These are phyloP conservation scores for Azemiops feae DNA, from an alignment of 2,113 vertebrate genomes.

Conservation along the genomic window DNA sequence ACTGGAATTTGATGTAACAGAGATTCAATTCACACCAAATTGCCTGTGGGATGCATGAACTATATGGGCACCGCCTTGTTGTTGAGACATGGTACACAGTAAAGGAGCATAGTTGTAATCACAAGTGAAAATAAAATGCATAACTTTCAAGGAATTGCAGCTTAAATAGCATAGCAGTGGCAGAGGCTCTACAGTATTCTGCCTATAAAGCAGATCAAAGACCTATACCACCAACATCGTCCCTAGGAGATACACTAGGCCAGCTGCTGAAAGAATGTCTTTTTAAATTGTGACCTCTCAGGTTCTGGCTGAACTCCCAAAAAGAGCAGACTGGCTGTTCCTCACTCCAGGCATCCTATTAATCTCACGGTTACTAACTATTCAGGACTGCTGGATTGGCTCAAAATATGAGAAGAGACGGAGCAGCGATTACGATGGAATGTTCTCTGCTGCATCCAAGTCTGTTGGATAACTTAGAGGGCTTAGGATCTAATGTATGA, in stretches of 20 bases:
- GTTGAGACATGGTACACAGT: slow-evolving; percentile 44
- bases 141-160: slow-evolving; percentile 2
- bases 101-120: slow-evolving; percentile 41
- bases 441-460: not conserved
- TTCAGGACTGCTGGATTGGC: not conserved
- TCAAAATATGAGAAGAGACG: not conserved
- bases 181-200: slow-evolving; percentile 18
- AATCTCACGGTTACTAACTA: not conserved
- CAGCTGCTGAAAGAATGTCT: slow-evolving; percentile 39
- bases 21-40: slow-evolving; percentile 64
- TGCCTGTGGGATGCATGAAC: slow-evolving; percentile 59
- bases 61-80: slow-evolving; percentile 22
- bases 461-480: not conserved
- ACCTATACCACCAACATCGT: slow-evolving; percentile 14
- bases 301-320: slow-evolving; percentile 17
- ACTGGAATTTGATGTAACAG: slow-evolving; percentile 58
- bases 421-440: not conserved
- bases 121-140: slow-evolving; percentile 33
- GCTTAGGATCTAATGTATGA: not conserved
- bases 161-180: not conserved
- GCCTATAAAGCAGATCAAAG: slow-evolving; percentile 33
- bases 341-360: not conserved
- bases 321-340: slow-evolving; percentile 8
- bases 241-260: not conserved
- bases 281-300: slow-evolving; percentile 7